Evolutionary conservation across 2,797 vertebrate species (phyloP).

Genomic region (Lophotriccus pileatus): DNA sequence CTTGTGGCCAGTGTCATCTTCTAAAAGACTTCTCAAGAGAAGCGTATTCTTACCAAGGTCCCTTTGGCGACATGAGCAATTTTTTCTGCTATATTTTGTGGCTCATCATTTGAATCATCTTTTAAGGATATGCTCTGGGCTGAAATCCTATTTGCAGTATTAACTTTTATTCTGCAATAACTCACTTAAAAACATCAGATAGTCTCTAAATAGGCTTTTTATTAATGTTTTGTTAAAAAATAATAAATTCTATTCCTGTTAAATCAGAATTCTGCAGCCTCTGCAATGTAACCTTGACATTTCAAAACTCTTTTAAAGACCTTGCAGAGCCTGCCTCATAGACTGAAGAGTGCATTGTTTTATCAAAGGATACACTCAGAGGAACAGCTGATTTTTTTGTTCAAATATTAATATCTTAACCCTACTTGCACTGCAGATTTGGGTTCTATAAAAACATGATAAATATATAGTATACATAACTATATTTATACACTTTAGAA

Average conservation of each 20-base stretch:
- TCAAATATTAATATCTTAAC: background rate
- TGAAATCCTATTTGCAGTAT: slow-evolving; percentile 15
- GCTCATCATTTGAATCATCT: background rate
- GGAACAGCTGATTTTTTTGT: background rate
- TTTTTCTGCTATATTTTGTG: slow-evolving; percentile 2
- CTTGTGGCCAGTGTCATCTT: background rate
- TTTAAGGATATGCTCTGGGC: slow-evolving; percentile 9
- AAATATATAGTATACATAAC: background rate
- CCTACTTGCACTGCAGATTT: background rate
- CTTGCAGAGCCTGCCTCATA: background rate
- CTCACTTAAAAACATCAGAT: background rate
- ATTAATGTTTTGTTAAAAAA: slow-evolving; percentile 45
- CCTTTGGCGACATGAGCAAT: background rate
- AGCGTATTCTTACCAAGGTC: background rate
- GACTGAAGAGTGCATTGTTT: slow-evolving; percentile 1
- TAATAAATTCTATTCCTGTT: background rate
- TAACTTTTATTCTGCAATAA: slow-evolving; percentile 22
- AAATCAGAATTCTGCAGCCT: background rate
- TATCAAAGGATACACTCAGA: background rate
- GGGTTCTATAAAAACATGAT: background rate
- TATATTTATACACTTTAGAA: background rate
- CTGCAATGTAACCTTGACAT: slow-evolving; percentile 27
- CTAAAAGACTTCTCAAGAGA: background rate
- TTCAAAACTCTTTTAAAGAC: background rate
- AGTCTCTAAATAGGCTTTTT: slow-evolving; percentile 11